Base-by-base conservation (phyloP, 2,113 vertebrate species). In the Carassius gibelio region DNA sequence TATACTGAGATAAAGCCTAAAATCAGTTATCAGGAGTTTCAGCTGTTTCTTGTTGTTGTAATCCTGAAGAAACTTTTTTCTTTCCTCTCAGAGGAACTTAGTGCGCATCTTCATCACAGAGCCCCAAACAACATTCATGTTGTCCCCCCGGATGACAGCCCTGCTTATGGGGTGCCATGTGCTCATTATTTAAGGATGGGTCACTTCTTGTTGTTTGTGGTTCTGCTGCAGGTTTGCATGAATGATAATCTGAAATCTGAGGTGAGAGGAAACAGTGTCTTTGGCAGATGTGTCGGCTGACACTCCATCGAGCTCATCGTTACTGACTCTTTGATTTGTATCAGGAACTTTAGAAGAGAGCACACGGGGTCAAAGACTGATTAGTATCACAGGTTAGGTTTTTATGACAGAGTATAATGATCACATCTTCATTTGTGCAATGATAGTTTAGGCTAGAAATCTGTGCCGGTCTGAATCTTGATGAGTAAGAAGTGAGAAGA, bases 221-320 rank as follows among this genome's bases (percentile, higher is more conserved):
- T 10, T 45, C 2, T 68, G 42, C n/a, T 23, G 3, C 23, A 13
- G 45, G 11, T 50, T 75, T 5, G 10, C 42, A 75, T 48, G 42
- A 77, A 36, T 77, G 8, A 77, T 57, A 57, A 11, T 75, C 15
- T 57, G 11, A 52, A 75, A 15, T 30, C 30, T 75, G 45, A 57
- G 50, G 17, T 74, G 21, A 48, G 72, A 77, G 52, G 52, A 57
- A 77, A 77, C 36, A 13, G 52, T 59, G 52, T 15, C 50, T 77
- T 57, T 52, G 50, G 50, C 75, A 34, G 26, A 23, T 77, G 26
- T 55, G 50, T n/a, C 72, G 34, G 50, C 17, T 77, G 75, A 77
- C 75, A 57, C 57, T 36, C 50, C 69, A 48, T 34, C 34, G 14
- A 77, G 30, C 52, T 77, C 50, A 77, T 36, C 75, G 11, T 77